Percentiles rank a stretch among this genome's conserved stretches.
These are phyloP conservation scores for Drosophila bipectinata DNA, from an alignment of 1,140 invertebrate species.

Conservation along the genomic window DNA sequence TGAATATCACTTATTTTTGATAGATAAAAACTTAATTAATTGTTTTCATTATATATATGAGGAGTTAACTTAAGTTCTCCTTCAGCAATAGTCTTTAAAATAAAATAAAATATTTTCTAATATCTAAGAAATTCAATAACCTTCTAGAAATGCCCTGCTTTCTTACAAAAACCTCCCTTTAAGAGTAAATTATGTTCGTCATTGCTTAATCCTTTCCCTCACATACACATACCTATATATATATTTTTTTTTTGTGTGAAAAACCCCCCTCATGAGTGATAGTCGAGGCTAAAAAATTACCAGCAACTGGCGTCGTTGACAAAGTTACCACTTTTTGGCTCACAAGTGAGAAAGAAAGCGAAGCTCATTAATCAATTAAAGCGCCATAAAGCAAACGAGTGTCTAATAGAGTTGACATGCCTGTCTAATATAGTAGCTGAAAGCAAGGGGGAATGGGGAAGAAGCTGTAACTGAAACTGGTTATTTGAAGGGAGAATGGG, in stretches of 20 bases:
- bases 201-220: background rate
- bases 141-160: no score
- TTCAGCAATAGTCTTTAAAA: no score
- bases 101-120: no score
- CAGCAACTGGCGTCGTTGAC: constrained; percentile 59
- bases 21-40: no score
- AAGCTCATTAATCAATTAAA: constrained; percentile 75
- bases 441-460: background rate
- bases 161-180: no score
- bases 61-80: no score
- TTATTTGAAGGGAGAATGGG: background rate
- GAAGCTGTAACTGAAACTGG: constrained; percentile 1
- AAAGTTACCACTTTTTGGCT: constrained; percentile 33
- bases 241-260: background rate
- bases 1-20: no score
- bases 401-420: constrained; percentile 64
- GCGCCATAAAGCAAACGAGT: constrained; percentile 57
- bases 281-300: constrained; percentile 54
- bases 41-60: no score
- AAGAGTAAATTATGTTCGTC: background rate
- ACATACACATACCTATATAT: background rate
- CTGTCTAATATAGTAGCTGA: constrained; percentile 44
- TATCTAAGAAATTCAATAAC: no score
- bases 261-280: constrained; percentile 39
- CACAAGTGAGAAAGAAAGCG: constrained; percentile 6